Conservation (phyloP, 2,888 invertebrate species). For the Gryllus longicercus region DNA sequence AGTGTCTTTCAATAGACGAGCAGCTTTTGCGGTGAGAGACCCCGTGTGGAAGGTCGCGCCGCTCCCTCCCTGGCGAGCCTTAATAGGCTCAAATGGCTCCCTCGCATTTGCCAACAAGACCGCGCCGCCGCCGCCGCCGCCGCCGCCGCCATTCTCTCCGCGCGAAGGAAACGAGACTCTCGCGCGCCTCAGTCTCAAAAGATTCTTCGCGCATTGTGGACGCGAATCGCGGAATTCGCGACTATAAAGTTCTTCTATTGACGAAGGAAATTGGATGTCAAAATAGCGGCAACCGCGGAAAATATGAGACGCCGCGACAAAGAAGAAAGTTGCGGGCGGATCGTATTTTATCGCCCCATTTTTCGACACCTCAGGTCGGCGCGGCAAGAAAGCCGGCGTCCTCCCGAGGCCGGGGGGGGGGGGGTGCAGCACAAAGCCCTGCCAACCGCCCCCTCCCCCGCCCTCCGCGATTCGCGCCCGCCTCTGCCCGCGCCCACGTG, state of each 20-base stretch:
- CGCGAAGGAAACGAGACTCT: not conserved
- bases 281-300: not conserved
- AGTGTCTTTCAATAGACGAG: too few species aligned
- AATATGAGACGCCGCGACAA: not conserved
- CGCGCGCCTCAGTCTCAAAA: not conserved
- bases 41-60: too few species aligned
- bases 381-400: not conserved
- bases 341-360: not conserved
- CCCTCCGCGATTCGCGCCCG: too few species aligned
- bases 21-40: too few species aligned
- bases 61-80: not conserved
- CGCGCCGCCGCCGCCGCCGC: not conserved
- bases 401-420: not conserved
- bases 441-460: too few species aligned
- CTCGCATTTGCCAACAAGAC: not conserved
- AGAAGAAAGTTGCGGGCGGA: not conserved
- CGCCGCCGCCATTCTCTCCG: not conserved
- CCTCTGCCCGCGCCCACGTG: too few species aligned
- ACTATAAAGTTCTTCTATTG: slow-evolving; percentile 2
- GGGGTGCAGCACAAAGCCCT: not conserved
- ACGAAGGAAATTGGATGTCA: not conserved
- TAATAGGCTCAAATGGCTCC: slow-evolving; percentile 2
- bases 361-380: not conserved
- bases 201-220: not conserved
- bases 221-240: not conserved